These are phyloP conservation scores for Tyrannus savana DNA, from an alignment of 2,113 vertebrate genomes.

Conservation along the genomic window DNA sequence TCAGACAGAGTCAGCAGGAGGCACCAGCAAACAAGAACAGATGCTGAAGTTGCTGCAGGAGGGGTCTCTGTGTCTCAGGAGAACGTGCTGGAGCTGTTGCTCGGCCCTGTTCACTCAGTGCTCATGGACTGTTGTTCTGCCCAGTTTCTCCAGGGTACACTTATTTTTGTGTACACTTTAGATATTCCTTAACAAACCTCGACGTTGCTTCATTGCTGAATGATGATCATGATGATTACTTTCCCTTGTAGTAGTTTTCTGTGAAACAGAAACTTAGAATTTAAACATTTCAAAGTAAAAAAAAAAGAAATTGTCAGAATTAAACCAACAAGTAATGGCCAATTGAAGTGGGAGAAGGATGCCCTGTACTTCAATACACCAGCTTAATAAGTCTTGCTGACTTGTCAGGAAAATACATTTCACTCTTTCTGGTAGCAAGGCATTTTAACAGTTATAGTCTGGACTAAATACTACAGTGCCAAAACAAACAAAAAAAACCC, in stretches of 20 bases:
- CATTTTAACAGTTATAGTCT: not conserved
- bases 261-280: not conserved
- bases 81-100: not conserved
- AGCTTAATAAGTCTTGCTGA: not conserved
- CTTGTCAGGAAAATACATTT: not conserved
- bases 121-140: not conserved
- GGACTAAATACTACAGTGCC: not conserved
- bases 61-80: not conserved
- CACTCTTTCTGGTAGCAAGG: not conserved
- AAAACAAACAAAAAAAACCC: not conserved
- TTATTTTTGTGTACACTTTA: not conserved
- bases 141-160: not conserved
- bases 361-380: not conserved
- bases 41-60: not conserved
- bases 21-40: not conserved
- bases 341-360: not conserved
- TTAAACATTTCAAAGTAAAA: not conserved
- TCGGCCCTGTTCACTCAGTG: not conserved
- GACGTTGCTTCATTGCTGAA: not conserved
- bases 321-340: not conserved
- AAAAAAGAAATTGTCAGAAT: not conserved
- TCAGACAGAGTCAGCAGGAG: not conserved
- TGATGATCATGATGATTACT: not conserved
- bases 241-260: not conserved
- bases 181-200: not conserved